These are phyloP conservation scores for Agrypnia vestita DNA, from an alignment of 1,140 invertebrate genomes.

Conservation along the genomic window DNA sequence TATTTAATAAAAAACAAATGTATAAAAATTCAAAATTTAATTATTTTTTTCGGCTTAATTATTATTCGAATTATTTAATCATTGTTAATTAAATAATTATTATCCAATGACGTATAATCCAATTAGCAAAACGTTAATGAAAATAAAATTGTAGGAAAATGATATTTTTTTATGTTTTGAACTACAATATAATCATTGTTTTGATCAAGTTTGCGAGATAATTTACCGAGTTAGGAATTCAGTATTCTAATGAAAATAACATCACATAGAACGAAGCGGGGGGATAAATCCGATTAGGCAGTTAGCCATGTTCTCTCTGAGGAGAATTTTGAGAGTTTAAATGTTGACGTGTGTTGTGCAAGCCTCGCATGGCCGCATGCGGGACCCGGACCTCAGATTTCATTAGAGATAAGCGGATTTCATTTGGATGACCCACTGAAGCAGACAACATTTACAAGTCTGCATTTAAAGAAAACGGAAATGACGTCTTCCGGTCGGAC, in stretches of 20 bases:
- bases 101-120: too few species aligned
- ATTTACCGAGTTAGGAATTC: too few species aligned
- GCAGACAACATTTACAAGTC: background rate
- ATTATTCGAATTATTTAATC: too few species aligned
- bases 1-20: too few species aligned
- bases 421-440: conserved; percentile 29
- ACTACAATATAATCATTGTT: too few species aligned
- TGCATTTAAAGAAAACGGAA: conserved; percentile 22
- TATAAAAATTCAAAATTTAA: too few species aligned
- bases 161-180: too few species aligned
- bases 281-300: background rate
- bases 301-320: background rate
- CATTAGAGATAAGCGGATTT: conserved; percentile 32
- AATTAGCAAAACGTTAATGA: too few species aligned
- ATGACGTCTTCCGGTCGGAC: conserved; percentile 7
- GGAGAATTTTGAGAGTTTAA: background rate
- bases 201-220: too few species aligned
- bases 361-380: conserved; percentile 1
- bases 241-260: background rate
- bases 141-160: too few species aligned
- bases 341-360: background rate
- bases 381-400: conserved; percentile 1
- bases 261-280: background rate
- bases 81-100: too few species aligned
- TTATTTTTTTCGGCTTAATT: too few species aligned